Percentiles rank a stretch among this genome's conserved stretches.
These are phyloP conservation scores for Anolis sagrei DNA, from an alignment of 2,113 vertebrate species.

Conservation along the genomic window DNA sequence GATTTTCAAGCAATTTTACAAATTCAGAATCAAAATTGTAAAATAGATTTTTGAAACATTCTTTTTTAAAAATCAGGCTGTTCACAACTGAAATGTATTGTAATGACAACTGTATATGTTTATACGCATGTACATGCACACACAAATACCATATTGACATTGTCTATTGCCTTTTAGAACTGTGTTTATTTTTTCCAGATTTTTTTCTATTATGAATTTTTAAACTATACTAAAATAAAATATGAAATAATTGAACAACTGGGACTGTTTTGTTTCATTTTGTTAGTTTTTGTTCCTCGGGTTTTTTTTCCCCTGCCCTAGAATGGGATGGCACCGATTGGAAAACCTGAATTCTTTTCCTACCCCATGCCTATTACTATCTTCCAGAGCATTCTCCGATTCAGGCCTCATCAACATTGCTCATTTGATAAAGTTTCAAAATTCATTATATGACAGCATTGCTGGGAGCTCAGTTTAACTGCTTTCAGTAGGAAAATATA, in stretches of 20 bases:
- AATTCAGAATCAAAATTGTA: slow-evolving; percentile 28
- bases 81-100: slow-evolving; percentile 65
- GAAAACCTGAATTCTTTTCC: background rate
- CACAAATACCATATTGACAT: slow-evolving; percentile 41
- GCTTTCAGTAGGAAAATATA: too few relatives aligned
- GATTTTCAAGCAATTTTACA: slow-evolving; percentile 50
- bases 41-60: slow-evolving; percentile 59
- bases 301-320: background rate
- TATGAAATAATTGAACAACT: slow-evolving; percentile 29
- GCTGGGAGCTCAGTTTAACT: too few relatives aligned
- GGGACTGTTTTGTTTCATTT: background rate
- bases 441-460: too few relatives aligned
- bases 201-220: slow-evolving; percentile 45
- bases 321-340: background rate
- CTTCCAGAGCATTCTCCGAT: too few relatives aligned
- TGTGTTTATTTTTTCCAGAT: slow-evolving; percentile 49
- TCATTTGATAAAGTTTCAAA: too few relatives aligned
- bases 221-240: slow-evolving; percentile 51
- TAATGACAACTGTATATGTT: slow-evolving; percentile 58
- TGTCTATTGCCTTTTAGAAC: slow-evolving; percentile 33
- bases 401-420: too few relatives aligned
- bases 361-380: background rate
- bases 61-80: slow-evolving; percentile 42
- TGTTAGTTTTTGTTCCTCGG: background rate
- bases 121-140: slow-evolving; percentile 15